Evolutionary conservation across 2,888 invertebrate genomes (phyloP).

Genomic region (Philereme transversata): DNA sequence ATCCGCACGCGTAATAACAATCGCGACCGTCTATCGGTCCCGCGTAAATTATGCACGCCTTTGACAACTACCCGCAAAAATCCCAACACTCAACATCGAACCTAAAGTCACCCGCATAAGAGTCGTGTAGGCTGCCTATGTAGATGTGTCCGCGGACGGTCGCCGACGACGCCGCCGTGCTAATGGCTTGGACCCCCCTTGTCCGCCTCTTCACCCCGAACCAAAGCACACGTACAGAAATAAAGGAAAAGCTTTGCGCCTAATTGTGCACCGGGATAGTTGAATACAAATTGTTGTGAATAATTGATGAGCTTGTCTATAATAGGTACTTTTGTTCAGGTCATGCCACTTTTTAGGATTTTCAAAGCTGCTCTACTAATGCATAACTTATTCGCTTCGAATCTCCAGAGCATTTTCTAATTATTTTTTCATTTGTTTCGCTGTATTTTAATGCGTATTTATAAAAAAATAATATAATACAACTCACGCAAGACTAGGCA

Average conservation of each 20-base stretch:
- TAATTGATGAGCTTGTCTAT: slow-evolving; percentile 50
- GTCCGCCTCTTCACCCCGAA: slow-evolving; percentile 47
- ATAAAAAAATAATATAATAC: too few species aligned
- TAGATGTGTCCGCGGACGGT: slow-evolving; percentile 56
- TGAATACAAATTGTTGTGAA: slow-evolving; percentile 53
- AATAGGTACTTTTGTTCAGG: slow-evolving; percentile 1
- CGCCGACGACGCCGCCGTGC: slow-evolving; percentile 67
- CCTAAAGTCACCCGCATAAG: slow-evolving; percentile 37
- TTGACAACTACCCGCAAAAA: slow-evolving; percentile 40
- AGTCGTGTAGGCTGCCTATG: slow-evolving; percentile 25
- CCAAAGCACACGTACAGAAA: slow-evolving; percentile 70
- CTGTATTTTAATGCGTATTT: too few species aligned
- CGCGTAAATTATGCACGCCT: slow-evolving; percentile 81
- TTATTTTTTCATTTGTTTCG: too few species aligned
- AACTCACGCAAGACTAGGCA: too few species aligned
- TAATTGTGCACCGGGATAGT: slow-evolving; percentile 65
- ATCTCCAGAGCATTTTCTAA: too few species aligned
- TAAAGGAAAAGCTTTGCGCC: slow-evolving; percentile 66
- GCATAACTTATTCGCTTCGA: too few species aligned
- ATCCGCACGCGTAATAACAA: slow-evolving; percentile 81
- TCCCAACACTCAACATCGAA: slow-evolving; percentile 35
- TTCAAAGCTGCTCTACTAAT: too few species aligned
- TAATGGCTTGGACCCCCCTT: slow-evolving; percentile 72
- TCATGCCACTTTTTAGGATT: too few species aligned
- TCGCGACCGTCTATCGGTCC: slow-evolving; percentile 80